Conservation (phyloP, 1,140 invertebrate species). For the Brachionus manjavacas region DNA sequence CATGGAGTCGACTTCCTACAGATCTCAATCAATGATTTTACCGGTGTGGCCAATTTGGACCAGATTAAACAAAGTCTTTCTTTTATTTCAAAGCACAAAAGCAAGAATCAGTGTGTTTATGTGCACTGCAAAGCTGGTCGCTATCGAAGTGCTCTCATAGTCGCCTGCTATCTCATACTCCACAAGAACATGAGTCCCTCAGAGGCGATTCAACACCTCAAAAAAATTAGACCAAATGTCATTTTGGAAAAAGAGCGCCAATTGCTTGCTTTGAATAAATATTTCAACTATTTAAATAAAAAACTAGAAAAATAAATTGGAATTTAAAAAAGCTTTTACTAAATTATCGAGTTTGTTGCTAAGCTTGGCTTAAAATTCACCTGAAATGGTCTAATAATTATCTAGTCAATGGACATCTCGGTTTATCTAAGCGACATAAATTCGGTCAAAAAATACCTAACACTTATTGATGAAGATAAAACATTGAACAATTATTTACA, state of each 20-base stretch:
- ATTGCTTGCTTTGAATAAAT: neutral
- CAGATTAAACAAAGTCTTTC: neutral
- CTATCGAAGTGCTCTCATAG: conserved; percentile 23
- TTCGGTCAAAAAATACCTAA: neutral
- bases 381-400: neutral
- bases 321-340: neutral
- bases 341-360: neutral
- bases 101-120: neutral
- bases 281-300: neutral
- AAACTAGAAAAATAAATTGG: conserved; percentile 6
- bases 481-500: neutral
- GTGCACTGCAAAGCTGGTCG: conserved; percentile 43
- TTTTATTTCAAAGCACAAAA: conserved; percentile 23
- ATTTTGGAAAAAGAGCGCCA: conserved; percentile 26
- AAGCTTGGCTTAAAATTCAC: neutral
- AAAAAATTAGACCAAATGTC: conserved; percentile 7
- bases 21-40: conserved; percentile 13
- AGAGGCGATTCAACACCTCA: neutral
- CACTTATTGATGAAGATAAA: neutral
- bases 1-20: conserved; percentile 21
- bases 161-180: conserved; percentile 17
- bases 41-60: neutral
- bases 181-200: neutral
- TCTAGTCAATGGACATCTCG: neutral
- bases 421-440: neutral